phyloP scores from a whole-genome alignment of 2,113 vertebrate genomes.

The Labeo catla region DNA sequence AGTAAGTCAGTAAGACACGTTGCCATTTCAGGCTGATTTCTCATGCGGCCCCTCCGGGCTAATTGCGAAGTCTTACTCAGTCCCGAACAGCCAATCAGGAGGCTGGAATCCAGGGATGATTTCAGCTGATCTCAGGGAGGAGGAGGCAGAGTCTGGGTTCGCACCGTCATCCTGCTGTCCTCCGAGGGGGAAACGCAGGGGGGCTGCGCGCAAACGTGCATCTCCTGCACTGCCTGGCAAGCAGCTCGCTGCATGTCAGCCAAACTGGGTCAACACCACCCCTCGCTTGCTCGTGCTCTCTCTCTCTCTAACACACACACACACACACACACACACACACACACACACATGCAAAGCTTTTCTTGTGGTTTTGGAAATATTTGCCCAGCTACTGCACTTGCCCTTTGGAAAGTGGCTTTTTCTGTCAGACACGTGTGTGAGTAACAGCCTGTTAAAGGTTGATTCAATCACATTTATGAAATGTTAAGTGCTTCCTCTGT shows the following conservation, averaged over 20 bases:
- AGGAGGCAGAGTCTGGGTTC: constrained; percentile 9
- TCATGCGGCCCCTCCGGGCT: constrained; percentile 40
- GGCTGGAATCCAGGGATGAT: constrained; percentile 27
- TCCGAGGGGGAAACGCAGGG: constrained; percentile 32
- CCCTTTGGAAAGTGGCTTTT: constrained; percentile 24
- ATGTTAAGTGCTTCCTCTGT: constrained; percentile 29
- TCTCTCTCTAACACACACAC: constrained; percentile 20
- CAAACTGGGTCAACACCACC: constrained; percentile 64
- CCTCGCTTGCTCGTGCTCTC: background rate
- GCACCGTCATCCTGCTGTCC: constrained; percentile 19
- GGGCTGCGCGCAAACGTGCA: constrained; percentile 34
- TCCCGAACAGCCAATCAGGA: constrained; percentile 34
- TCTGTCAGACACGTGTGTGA: constrained; percentile 24
- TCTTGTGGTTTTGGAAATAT: constrained; percentile 25
- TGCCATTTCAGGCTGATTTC: constrained; percentile 39
- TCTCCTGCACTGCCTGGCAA: constrained; percentile 52
- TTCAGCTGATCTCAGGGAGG: constrained; percentile 43
- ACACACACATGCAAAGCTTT: background rate
- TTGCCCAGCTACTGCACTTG: constrained; percentile 22
- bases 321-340: constrained; percentile 32
- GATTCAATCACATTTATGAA: constrained; percentile 29
- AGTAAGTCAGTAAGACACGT: constrained; percentile 22
- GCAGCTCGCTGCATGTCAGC: constrained; percentile 57
- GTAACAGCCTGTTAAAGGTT: constrained; percentile 25
- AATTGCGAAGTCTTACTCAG: constrained; percentile 52